These are phyloP conservation scores for Tenthredo amoena DNA, from an alignment of 2,888 invertebrate species.

Conservation along the genomic window DNA sequence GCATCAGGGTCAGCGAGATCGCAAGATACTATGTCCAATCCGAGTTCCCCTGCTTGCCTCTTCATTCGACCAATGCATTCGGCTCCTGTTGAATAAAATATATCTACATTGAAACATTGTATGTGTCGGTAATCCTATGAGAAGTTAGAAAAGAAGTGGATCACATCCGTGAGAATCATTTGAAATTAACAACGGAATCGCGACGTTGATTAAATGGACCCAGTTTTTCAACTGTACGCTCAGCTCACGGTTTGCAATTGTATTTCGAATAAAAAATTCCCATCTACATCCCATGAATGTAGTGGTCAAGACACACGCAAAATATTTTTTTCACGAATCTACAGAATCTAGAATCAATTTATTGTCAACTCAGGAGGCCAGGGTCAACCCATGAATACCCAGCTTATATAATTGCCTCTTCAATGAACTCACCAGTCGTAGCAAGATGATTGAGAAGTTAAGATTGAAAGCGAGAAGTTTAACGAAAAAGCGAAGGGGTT, in stretches of 20 bases:
- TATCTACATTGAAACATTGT: not conserved
- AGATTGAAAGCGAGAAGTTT: not conserved
- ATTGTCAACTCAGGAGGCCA: too few relatives aligned
- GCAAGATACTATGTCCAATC: constrained; percentile 55
- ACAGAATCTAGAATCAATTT: too few relatives aligned
- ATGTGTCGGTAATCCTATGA: not conserved
- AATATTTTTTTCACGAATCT: not conserved
- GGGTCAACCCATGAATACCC: not conserved
- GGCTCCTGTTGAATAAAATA: constrained; percentile 55
- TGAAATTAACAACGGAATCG: not conserved
- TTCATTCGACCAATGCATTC: constrained; percentile 61
- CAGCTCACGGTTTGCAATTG: not conserved
- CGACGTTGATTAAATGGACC: not conserved
- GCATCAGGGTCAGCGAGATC: constrained; percentile 45
- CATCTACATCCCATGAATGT: not conserved
- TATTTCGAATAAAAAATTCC: not conserved
- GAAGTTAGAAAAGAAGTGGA: not conserved
- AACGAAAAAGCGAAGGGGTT: not conserved
- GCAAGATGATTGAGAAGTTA: not conserved
- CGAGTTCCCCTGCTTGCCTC: constrained; percentile 57
- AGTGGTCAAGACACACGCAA: not conserved
- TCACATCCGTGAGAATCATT: not conserved
- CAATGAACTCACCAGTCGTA: not conserved
- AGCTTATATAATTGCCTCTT: not conserved
- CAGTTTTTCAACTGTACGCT: not conserved